These are phyloP conservation scores for Oasisia sp. DNA, from an alignment of 2,888 invertebrate species.

Conservation along the genomic window DNA sequence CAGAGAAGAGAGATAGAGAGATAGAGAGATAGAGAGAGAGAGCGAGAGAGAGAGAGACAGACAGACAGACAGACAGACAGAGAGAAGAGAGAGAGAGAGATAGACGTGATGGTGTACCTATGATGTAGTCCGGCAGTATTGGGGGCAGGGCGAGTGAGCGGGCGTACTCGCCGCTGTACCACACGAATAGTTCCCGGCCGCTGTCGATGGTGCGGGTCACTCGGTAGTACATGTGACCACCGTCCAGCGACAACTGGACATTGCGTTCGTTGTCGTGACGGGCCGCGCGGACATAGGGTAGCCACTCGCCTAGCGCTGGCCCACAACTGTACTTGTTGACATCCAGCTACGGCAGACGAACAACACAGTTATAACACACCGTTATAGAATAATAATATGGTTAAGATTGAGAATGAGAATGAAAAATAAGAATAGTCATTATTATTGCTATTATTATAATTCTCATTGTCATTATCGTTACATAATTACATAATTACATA, in stretches of 20 bases:
- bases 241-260: slow-evolving; percentile 58
- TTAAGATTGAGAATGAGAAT: too few species aligned
- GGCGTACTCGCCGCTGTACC: slow-evolving; percentile 64
- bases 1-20: too few species aligned
- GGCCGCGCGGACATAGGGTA: slow-evolving; percentile 63
- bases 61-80: background rate
- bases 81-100: background rate
- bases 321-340: slow-evolving; percentile 42
- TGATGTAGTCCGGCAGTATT: slow-evolving; percentile 37
- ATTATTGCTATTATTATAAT: too few species aligned
- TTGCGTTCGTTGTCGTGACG: slow-evolving; percentile 63
- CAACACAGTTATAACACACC: background rate
- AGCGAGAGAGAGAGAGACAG: background rate
- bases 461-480: too few species aligned
- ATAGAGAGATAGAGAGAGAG: too few species aligned
- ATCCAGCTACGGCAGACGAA: slow-evolving; percentile 36
- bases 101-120: slow-evolving; percentile 28
- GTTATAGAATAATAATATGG: too few species aligned
- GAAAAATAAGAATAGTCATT: too few species aligned
- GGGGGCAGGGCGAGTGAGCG: slow-evolving; percentile 54
- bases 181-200: slow-evolving; percentile 61
- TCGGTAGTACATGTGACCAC: slow-evolving; percentile 61
- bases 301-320: slow-evolving; percentile 54
- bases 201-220: slow-evolving; percentile 55
- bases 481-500: too few species aligned